Evolutionary conservation across 2,888 invertebrate genomes (phyloP), one percentile per base, ranked within the genome.

Genomic region (Cerceris ruficornis): DNA sequence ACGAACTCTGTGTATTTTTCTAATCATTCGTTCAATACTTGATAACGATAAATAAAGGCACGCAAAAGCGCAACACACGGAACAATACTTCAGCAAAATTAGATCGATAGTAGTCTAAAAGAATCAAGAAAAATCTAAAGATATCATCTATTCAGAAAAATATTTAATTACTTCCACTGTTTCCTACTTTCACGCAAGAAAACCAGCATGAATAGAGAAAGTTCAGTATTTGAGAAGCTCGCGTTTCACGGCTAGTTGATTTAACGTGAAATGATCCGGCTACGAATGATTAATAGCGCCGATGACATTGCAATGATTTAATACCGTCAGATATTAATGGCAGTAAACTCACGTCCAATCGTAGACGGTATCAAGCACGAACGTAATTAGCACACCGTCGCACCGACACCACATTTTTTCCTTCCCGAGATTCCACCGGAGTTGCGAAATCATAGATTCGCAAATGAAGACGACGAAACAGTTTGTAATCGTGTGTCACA

Each of bases 261-360:
- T 8, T 11, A 46, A 46, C 46, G 46, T 11, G 46, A 46, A 46
- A 11, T 11, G 46, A 46, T 11, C 11, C 46, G 6, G 11, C 46
- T 9, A 46, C 11, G 66, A 59, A 55, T 68, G 68, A 77, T 73
- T 65, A 69, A 74, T 69, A 39, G n/a, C 50, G 14, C 8, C 66
- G 74, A 69, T 54, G 69, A 77, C 62, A 66, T 69, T 75, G 62
- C 58, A 66, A 58, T 62, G 69, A 77, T 69, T 75, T 69, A 72
- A 49, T 41, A 49, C 41, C 65, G 60, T 17, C 77, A 60, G 46
- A 43, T 55, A 75, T 77, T 75, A 69, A 75, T 42, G 28, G 28
- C 60, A 61, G 39, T 17, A 28, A 28, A 42, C 49, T 55, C 64
- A 2, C 52, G 28, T 8, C 17, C 8, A 61, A 77, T 67, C 43